These are phyloP conservation scores for Salvator merianae DNA, from an alignment of 2,113 vertebrate species.

Conservation along the genomic window DNA sequence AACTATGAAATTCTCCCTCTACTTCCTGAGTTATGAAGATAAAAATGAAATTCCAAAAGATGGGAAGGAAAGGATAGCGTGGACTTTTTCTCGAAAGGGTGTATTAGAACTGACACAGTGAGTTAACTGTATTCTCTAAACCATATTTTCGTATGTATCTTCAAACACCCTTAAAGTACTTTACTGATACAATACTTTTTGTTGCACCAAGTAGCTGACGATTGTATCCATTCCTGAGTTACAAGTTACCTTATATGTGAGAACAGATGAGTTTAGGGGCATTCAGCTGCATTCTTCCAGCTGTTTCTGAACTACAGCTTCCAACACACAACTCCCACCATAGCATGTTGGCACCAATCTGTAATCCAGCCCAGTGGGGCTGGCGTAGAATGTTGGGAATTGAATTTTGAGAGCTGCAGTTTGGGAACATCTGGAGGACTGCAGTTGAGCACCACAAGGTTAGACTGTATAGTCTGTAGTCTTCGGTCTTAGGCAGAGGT, in stretches of 20 bases:
- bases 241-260: no score
- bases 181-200: no score
- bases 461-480: no score
- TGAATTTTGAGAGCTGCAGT: neutral
- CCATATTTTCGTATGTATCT: neutral
- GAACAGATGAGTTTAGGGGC: neutral
- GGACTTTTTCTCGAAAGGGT: slow-evolving; percentile 92
- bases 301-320: neutral
- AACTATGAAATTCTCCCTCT: slow-evolving; percentile 93
- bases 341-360: no score
- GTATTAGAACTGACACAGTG: slow-evolving; percentile 93
- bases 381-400: neutral
- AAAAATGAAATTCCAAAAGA: slow-evolving; percentile 91
- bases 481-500: neutral
- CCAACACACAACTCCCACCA: no score
- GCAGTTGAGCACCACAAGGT: no score
- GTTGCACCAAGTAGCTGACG: no score
- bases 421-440: no score
- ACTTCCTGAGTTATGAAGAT: slow-evolving; percentile 94
- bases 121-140: slow-evolving; percentile 47
- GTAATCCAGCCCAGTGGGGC: no score
- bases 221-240: no score
- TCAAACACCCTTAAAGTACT: no score
- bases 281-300: neutral
- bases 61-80: slow-evolving; percentile 80